Evolutionary conservation across 2,888 invertebrate genomes (phyloP).

Genomic region (Oxycera nigricornis): DNA sequence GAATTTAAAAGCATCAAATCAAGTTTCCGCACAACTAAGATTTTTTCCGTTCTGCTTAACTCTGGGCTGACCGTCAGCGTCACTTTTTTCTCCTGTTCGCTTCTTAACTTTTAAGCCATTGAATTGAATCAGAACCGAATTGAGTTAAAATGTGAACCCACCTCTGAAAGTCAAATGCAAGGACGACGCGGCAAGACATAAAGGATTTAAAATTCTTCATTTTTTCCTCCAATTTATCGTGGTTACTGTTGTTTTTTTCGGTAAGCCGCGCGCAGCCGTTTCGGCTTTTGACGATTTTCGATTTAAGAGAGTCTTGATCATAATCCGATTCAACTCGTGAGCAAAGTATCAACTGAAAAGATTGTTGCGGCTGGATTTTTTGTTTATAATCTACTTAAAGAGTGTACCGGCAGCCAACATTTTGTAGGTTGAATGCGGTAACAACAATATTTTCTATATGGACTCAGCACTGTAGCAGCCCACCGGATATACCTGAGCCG

Average conservation of each 20-base stretch:
- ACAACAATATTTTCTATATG: constrained; percentile 14
- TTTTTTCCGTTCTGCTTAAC: not conserved
- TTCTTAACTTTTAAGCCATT: constrained; percentile 11
- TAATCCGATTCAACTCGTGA: constrained; percentile 32
- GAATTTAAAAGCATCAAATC: constrained; percentile 31
- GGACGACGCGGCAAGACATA: constrained; percentile 34
- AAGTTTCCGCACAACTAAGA: constrained; percentile 8
- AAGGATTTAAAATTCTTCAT: constrained; percentile 25
- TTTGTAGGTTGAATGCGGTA: constrained; percentile 6
- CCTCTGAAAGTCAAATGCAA: constrained; percentile 39
- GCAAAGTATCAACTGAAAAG: constrained; percentile 37
- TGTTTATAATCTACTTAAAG: constrained; percentile 38
- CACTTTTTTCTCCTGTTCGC: too few relatives aligned
- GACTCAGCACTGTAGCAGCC: constrained; percentile 1
- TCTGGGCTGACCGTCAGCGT: too few relatives aligned
- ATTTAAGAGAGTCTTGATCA: constrained; percentile 27
- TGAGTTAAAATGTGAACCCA: not conserved
- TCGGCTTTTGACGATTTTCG: constrained; percentile 1
- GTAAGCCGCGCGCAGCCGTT: not conserved
- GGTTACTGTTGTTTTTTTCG: not conserved
- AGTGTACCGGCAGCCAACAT: constrained; percentile 25
- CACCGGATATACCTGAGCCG: constrained; percentile 17
- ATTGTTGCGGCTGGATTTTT: constrained; percentile 22
- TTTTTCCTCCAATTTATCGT: constrained; percentile 1
- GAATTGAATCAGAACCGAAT: constrained; percentile 28